These are phyloP conservation scores for Anarsia innoxiella DNA, from an alignment of 2,888 invertebrate genomes.

Conservation along the genomic window DNA sequence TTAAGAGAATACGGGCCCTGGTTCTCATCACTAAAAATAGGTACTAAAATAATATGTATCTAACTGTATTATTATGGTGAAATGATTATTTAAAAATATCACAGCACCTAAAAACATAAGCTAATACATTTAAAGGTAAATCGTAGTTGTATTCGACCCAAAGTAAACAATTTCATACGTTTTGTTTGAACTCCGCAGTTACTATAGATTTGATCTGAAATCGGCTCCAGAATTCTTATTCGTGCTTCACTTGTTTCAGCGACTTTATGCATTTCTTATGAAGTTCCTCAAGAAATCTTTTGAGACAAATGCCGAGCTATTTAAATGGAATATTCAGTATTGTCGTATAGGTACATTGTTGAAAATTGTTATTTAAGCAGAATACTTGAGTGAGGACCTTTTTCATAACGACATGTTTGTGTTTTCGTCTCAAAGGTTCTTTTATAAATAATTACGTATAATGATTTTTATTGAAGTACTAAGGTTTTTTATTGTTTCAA, in stretches of 20 bases:
- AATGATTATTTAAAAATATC: too few species aligned
- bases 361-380: slow-evolving; percentile 56
- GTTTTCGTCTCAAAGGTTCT: slow-evolving; percentile 9
- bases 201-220: slow-evolving; percentile 32
- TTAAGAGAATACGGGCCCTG: too few species aligned
- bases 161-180: too few species aligned
- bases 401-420: slow-evolving; percentile 29
- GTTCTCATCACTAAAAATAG: too few species aligned
- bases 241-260: slow-evolving; percentile 31
- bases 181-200: too few species aligned
- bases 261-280: slow-evolving; percentile 64
- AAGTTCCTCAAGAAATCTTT: slow-evolving; percentile 49
- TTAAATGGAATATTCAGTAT: slow-evolving; percentile 65
- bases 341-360: slow-evolving; percentile 56
- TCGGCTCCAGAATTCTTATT: slow-evolving; percentile 36
- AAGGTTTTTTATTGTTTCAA: too few species aligned
- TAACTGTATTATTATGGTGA: too few species aligned
- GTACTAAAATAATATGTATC: too few species aligned
- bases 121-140: too few species aligned
- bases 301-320: slow-evolving; percentile 62
- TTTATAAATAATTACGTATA: slow-evolving; percentile 16
- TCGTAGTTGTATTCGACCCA: too few species aligned
- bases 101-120: too few species aligned
- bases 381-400: slow-evolving; percentile 39
- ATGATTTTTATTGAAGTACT: slow-evolving; percentile 14